Conservation (phyloP, 2,113 vertebrate species). For the Diphyllodes magnificus region DNA sequence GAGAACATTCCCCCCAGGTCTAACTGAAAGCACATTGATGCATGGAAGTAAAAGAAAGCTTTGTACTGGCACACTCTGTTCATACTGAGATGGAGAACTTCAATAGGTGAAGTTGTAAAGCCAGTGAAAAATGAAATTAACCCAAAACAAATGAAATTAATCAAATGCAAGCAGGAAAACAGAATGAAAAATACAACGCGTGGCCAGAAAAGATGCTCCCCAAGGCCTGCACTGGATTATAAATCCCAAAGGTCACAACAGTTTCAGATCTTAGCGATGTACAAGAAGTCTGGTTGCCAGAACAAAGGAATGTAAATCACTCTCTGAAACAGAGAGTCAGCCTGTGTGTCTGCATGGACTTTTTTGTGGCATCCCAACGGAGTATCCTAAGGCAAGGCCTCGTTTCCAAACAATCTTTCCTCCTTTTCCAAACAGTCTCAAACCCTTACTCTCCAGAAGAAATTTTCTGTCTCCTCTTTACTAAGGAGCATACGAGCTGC, state of each 20-base stretch:
- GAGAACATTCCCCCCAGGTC: conserved; percentile 19
- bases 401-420: background rate
- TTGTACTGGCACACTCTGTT: background rate
- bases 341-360: background rate
- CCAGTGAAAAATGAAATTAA: conserved; percentile 43
- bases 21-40: background rate
- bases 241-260: conserved; percentile 22
- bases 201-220: conserved; percentile 5
- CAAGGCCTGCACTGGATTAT: background rate
- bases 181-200: background rate
- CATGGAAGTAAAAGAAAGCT: conserved; percentile 4
- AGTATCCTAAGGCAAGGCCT: background rate
- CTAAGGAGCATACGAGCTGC: background rate
- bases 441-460: background rate
- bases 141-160: conserved; percentile 24
- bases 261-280: background rate
- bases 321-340: background rate
- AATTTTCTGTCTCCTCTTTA: background rate
- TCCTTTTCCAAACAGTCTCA: conserved; percentile 9
- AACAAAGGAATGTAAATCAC: conserved; percentile 3
- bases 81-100: conserved; percentile 1
- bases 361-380: background rate
- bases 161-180: conserved; percentile 35
- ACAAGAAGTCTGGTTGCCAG: background rate
- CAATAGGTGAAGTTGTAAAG: conserved; percentile 9